Conservation (phyloP, 2,113 vertebrate genomes). For the Odocoileus virginianus region DNA sequence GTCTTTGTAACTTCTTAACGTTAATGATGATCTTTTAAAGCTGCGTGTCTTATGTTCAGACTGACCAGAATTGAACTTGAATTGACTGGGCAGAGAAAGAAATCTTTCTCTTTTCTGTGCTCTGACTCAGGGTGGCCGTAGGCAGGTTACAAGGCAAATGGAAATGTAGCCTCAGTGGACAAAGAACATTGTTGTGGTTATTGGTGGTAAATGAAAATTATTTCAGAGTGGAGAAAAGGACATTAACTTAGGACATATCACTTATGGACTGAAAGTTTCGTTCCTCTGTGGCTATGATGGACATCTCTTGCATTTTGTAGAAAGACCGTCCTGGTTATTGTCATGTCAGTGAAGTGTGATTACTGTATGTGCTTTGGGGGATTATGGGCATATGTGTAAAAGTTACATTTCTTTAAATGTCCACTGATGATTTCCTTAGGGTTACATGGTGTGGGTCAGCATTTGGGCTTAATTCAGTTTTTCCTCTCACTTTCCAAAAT, state of each 20-base stretch:
- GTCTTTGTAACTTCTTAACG: neutral
- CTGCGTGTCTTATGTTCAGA: neutral
- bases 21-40: neutral
- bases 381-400: neutral
- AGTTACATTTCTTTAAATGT: constrained; percentile 13
- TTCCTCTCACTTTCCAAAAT: constrained; percentile 20
- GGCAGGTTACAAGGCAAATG: neutral
- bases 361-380: neutral
- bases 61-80: neutral
- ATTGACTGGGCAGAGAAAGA: neutral
- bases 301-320: neutral
- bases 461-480: constrained; percentile 33
- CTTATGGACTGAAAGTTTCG: neutral
- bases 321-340: neutral
- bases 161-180: neutral
- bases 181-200: neutral
- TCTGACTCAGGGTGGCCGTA: neutral
- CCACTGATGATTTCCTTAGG: neutral
- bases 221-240: neutral
- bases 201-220: neutral
- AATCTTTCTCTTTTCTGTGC: neutral
- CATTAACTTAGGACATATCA: neutral
- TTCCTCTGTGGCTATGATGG: neutral
- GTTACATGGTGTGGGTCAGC: neutral
- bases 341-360: neutral